Conservation (phyloP, 2,888 invertebrate genomes). For the Clitarchus hookeri region DNA sequence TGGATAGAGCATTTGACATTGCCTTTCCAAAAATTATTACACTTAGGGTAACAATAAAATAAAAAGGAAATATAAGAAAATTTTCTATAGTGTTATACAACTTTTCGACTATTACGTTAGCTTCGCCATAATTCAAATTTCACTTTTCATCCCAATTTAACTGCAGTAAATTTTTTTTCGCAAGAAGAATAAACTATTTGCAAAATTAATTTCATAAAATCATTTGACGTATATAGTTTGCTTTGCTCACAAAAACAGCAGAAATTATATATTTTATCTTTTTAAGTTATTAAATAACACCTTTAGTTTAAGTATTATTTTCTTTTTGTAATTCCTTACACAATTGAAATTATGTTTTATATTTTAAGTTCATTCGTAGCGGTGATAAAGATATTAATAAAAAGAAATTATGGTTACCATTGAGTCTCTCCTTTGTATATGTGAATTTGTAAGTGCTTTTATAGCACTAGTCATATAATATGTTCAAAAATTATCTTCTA, state of each 20-base stretch:
- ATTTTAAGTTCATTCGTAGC: conserved; percentile 10
- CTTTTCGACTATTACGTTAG: no score
- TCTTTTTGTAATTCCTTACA: neutral
- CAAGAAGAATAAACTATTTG: no score
- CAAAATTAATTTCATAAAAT: no score
- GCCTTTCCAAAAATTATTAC: no score
- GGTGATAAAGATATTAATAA: conserved; percentile 19
- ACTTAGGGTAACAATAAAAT: no score
- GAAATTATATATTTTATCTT: neutral
- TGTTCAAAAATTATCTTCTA: conserved; percentile 21
- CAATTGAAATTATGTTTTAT: neutral
- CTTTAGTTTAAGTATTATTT: neutral
- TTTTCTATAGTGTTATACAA: no score
- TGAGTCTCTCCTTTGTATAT: conserved; percentile 18
- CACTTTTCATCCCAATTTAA: no score
- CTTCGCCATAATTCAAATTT: no score
- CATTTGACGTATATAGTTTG: no score
- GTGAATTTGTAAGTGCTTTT: conserved; percentile 38
- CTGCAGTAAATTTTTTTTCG: no score
- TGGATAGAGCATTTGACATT: no score
- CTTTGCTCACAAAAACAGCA: conserved; percentile 8
- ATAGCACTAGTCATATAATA: conserved; percentile 40
- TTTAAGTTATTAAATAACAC: conserved; percentile 2
- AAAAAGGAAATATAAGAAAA: no score
- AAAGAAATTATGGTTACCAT: conserved; percentile 26